phyloP scores from a whole-genome alignment of 2,888 invertebrate species.

The Tillus elongatus region DNA sequence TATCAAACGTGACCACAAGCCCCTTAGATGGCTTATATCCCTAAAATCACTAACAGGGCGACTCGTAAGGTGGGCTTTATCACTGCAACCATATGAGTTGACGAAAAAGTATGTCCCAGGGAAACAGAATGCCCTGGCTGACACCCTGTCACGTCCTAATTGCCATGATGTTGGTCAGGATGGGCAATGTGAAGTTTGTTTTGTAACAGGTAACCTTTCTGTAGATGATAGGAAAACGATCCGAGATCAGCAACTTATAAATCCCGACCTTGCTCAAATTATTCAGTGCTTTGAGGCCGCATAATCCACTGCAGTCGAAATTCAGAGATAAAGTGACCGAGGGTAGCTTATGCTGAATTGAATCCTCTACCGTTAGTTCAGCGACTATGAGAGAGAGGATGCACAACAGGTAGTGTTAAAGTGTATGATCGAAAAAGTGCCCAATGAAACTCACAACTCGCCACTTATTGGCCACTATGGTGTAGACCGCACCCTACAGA shows the following conservation, averaged over 20 bases:
- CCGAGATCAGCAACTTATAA: constrained; percentile 18
- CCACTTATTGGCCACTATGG: constrained; percentile 27
- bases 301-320: constrained; percentile 8
- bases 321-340: constrained; percentile 17
- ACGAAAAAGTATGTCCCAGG: constrained; percentile 37
- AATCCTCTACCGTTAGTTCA: constrained; percentile 19
- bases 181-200: constrained; percentile 12
- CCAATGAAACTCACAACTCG: no score
- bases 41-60: constrained; percentile 38
- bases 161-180: constrained; percentile 4
- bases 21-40: no score
- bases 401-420: constrained; percentile 26
- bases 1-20: no score
- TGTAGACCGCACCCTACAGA: constrained; percentile 19
- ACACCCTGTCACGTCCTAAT: constrained; percentile 32
- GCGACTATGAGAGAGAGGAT: constrained; percentile 17
- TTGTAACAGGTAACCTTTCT: constrained; percentile 15
- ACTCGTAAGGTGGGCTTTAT: constrained; percentile 40
- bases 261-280: constrained; percentile 21
- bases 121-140: constrained; percentile 34
- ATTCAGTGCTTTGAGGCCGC: constrained; percentile 17
- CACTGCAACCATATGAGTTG: constrained; percentile 35
- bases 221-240: constrained; percentile 2
- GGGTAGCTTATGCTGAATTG: constrained; percentile 23
- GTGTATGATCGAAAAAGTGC: no score